Evolutionary conservation across 1,140 invertebrate species (phyloP).

Genomic region (Archegozetes longisetosus): DNA sequence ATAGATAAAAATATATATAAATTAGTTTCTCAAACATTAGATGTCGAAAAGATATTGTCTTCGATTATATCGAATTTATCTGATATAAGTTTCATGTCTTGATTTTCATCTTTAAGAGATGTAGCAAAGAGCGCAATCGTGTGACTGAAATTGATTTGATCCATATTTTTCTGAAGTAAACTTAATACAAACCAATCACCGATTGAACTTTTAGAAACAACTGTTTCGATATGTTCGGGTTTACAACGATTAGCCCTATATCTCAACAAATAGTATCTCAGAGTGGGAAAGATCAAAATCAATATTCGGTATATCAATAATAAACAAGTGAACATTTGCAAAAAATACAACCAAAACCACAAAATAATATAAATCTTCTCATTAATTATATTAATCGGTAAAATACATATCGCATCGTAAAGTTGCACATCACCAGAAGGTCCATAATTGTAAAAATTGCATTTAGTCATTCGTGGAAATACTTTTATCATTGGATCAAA

Average conservation of each 20-base stretch:
- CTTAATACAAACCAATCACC: slow-evolving; percentile 67
- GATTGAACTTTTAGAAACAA: slow-evolving; percentile 44
- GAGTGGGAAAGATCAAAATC: slow-evolving; percentile 40
- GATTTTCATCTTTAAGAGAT: too few relatives aligned
- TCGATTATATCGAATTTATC: too few relatives aligned
- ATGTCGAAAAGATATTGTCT: too few relatives aligned
- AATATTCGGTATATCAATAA: slow-evolving; percentile 55
- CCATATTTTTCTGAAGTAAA: slow-evolving; percentile 64
- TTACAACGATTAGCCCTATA: slow-evolving; percentile 23
- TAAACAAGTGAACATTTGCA: slow-evolving; percentile 43
- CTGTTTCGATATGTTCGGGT: slow-evolving; percentile 26
- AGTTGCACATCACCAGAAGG: slow-evolving; percentile 50
- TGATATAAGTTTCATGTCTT: too few relatives aligned
- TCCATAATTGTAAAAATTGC: slow-evolving; percentile 69
- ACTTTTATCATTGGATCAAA: slow-evolving; percentile 41
- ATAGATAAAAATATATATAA: too few relatives aligned
- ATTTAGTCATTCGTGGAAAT: slow-evolving; percentile 77
- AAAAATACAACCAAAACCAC: slow-evolving; percentile 37
- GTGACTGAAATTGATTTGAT: slow-evolving; percentile 31
- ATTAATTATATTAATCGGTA: slow-evolving; percentile 57
- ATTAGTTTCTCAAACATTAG: too few relatives aligned
- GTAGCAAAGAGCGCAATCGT: slow-evolving; percentile 1
- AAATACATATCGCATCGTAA: slow-evolving; percentile 37
- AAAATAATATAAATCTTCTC: slow-evolving; percentile 61
- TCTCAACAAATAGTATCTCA: slow-evolving; percentile 7